Evolutionary conservation across 1,140 invertebrate genomes (phyloP).

Genomic region (Kradibia gibbosae): DNA sequence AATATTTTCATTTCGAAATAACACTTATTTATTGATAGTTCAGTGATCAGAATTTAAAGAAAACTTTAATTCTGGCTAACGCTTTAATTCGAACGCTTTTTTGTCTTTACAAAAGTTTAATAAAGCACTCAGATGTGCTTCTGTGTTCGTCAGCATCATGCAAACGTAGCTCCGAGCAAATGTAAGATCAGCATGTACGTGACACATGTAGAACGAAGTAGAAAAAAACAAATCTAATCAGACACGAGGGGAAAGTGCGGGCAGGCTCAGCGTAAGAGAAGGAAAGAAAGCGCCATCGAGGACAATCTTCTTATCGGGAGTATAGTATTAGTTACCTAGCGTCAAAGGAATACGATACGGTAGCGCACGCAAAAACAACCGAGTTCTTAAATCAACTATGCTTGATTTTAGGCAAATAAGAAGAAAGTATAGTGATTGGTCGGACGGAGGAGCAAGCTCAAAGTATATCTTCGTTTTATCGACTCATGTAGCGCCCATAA

Average conservation of each 20-base stretch:
- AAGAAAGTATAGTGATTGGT: constrained; percentile 34
- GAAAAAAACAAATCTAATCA: constrained; percentile 14
- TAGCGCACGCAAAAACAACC: not conserved
- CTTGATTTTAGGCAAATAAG: constrained; percentile 33
- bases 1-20: not conserved
- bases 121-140: not conserved
- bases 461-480: constrained; percentile 28
- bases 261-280: not conserved
- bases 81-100: no score
- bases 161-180: not conserved
- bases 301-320: constrained; percentile 26
- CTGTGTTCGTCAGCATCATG: not conserved
- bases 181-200: not conserved
- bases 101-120: not conserved
- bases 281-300: not conserved
- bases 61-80: no score
- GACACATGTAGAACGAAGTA: not conserved
- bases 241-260: not conserved
- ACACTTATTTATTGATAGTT: no score
- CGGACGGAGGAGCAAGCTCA: not conserved
- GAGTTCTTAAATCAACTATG: not conserved
- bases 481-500: not conserved
- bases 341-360: not conserved
- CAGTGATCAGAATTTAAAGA: no score
- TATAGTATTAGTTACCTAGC: not conserved